phyloP scores from a whole-genome alignment of 2,888 invertebrate genomes.

The Nipponacmea schrenckii region DNA sequence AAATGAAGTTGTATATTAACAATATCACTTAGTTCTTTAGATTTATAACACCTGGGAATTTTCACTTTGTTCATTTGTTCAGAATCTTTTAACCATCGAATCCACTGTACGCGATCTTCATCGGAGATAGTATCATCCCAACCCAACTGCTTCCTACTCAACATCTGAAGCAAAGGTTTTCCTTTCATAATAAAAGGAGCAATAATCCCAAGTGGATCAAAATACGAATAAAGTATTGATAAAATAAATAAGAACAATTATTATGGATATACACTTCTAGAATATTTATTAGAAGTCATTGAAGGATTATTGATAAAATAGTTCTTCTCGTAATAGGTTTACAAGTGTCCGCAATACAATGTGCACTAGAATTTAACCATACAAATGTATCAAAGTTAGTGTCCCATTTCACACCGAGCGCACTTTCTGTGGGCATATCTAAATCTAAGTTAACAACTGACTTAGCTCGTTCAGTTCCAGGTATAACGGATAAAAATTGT shows the following conservation, averaged over 20 bases:
- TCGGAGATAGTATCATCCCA: slow-evolving; percentile 12
- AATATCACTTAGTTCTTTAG: too few relatives aligned
- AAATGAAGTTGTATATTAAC: too few relatives aligned
- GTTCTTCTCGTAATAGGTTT: slow-evolving; percentile 11
- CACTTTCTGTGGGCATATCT: slow-evolving; percentile 12
- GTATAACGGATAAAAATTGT: background rate
- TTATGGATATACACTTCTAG: too few relatives aligned
- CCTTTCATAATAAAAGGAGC: slow-evolving; percentile 8
- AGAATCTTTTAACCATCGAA: background rate
- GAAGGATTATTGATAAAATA: too few relatives aligned
- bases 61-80: background rate
- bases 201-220: slow-evolving; percentile 11
- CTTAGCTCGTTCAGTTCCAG: background rate
- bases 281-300: too few relatives aligned
- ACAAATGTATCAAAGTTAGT: slow-evolving; percentile 2
- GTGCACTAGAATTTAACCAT: too few relatives aligned
- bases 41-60: too few relatives aligned
- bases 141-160: slow-evolving; percentile 2
- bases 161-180: slow-evolving; percentile 1
- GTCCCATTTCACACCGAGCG: slow-evolving; percentile 7
- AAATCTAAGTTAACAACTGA: background rate
- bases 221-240: background rate
- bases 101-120: slow-evolving; percentile 5
- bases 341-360: too few relatives aligned
- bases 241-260: too few relatives aligned